Conservation (phyloP, 2,888 invertebrate genomes). For the Saturnia japonica region DNA sequence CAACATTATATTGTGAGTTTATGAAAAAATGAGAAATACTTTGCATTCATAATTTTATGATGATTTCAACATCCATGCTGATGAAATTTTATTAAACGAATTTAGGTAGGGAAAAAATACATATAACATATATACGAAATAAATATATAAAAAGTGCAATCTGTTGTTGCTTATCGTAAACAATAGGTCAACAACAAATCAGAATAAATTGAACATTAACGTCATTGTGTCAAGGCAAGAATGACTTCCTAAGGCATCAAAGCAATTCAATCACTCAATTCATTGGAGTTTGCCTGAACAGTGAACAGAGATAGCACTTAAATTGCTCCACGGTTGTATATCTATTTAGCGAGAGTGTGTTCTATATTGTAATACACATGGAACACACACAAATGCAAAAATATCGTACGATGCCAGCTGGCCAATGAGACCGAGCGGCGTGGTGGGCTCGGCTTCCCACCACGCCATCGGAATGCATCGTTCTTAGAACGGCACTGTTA, state of each 20-base stretch:
- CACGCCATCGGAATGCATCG: constrained; percentile 68
- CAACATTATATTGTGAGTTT: not conserved
- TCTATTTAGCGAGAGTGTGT: constrained; percentile 57
- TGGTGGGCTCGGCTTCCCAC: constrained; percentile 80
- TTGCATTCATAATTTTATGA: not conserved
- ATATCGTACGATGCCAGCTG: constrained; percentile 73
- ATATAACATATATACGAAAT: not conserved
- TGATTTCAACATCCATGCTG: too few species aligned
- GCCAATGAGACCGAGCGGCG: constrained; percentile 63
- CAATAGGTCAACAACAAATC: constrained; percentile 44
- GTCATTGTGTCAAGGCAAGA: constrained; percentile 63
- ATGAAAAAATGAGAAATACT: not conserved
- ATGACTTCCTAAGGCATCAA: constrained; percentile 69
- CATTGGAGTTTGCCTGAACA: constrained; percentile 50
- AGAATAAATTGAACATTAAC: constrained; percentile 42
- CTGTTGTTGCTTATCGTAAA: constrained; percentile 5
- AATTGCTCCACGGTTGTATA: constrained; percentile 69
- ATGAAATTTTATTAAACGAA: constrained; percentile 3
- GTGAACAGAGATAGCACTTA: constrained; percentile 47
- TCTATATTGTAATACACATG: constrained; percentile 42
- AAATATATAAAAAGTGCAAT: constrained; percentile 10
- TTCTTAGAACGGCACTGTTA: constrained; percentile 74
- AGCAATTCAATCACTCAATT: constrained; percentile 69
- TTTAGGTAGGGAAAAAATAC: not conserved
- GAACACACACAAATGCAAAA: constrained; percentile 61